Evolutionary conservation across 2,113 vertebrate genomes (phyloP), one percentile per base, ranked within the genome.

Genomic region (Rhynchomys soricoides): DNA sequence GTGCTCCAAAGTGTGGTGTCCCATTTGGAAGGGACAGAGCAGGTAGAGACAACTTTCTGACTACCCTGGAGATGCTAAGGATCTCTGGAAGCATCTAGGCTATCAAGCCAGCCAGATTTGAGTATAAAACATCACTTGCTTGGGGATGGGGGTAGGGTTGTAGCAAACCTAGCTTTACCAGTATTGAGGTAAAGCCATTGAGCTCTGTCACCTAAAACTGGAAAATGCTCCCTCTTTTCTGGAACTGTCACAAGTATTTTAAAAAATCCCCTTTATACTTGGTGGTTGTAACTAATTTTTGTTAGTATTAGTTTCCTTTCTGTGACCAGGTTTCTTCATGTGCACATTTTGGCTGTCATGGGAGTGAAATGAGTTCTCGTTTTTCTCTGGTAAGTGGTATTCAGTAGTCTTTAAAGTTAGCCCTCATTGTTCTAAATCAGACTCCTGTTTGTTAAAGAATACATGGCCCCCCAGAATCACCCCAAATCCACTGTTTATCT

Each of bases 1-100:
- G 22, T 4, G 8, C 48, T 3, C 16, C 37, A 8, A 0, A 2
- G 19, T 1, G 12, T 19, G 24, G 13, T 29, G 62, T 26, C 7
- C 9, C 13, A 3, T 6, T 12, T 52, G 19, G 81, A 55, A 77
- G 40, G 37, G 29, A 6, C 17, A 15, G 73, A 31, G 57, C 4
- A 4, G 50, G 68, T 5, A 7, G 13, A 31, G n/a, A 70, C 22
- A 5, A 55, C 40, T 68, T 71, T 73, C 16, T 13, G 37, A 11
- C n/a, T n/a, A 71, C 29, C 83, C 21, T 24, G 19, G 71, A 24
- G 52, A 8, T 22, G 22, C 52, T 24, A 0, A 21, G 59, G 0
- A 1, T 29, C 34, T 37, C 3, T 5, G 68, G 52, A 43, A 64
- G 62, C 40, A 1, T 55, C 68, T 17, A 29, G 62, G 57, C n/a